Evolutionary conservation across 2,888 invertebrate genomes (phyloP).

Genomic region (Scaptomyza polygonia): DNA sequence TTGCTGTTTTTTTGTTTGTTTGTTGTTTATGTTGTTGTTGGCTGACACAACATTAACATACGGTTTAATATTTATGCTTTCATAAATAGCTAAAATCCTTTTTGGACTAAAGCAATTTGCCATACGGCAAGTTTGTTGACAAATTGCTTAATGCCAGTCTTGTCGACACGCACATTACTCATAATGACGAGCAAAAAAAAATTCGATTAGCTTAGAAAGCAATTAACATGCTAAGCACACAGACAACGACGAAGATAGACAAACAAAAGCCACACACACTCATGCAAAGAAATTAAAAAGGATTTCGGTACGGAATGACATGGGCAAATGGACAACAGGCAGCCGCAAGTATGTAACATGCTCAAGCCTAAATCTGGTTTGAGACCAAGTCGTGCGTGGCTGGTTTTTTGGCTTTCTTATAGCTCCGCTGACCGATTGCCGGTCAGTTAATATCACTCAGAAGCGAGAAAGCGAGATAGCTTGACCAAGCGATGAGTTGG

Average conservation of each 20-base stretch:
- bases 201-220: constrained; percentile 77
- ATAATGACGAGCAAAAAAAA: constrained; percentile 77
- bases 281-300: constrained; percentile 51
- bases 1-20: constrained; percentile 6
- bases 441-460: constrained; percentile 80
- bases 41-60: constrained; percentile 38
- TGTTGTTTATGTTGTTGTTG: constrained; percentile 10
- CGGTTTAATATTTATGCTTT: constrained; percentile 52
- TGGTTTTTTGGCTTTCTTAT: constrained; percentile 32
- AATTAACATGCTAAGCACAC: constrained; percentile 74
- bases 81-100: constrained; percentile 46
- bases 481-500: constrained; percentile 70
- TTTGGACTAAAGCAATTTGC: constrained; percentile 70
- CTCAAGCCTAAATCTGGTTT: constrained; percentile 63
- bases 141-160: constrained; percentile 67
- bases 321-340: constrained; percentile 25
- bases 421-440: constrained; percentile 74
- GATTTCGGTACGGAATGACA: constrained; percentile 60
- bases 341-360: constrained; percentile 49
- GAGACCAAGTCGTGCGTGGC: constrained; percentile 48
- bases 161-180: constrained; percentile 61
- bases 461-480: constrained; percentile 9
- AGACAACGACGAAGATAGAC: constrained; percentile 6
- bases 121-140: constrained; percentile 60
- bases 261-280: constrained; percentile 12